Conservation (phyloP, 92 coral and sea anemone genomes). For the Porites lobata region DNA sequence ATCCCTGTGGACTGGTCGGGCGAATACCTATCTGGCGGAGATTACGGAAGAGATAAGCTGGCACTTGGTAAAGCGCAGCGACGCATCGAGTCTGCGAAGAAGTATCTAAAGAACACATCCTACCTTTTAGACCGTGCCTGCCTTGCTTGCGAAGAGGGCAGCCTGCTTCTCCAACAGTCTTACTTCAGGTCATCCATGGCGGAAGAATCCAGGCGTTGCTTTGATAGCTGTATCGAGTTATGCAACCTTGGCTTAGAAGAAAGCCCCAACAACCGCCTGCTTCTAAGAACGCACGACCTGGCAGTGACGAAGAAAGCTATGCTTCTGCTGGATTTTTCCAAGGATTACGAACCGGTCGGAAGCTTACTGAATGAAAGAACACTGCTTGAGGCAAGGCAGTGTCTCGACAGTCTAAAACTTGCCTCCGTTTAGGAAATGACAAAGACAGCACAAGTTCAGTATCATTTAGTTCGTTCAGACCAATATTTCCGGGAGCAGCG, state of each 20-base stretch:
- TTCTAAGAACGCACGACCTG: conserved; percentile 48
- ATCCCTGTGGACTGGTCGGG: conserved; percentile 59
- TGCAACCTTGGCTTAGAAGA: conserved; percentile 28
- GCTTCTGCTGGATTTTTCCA: conserved; percentile 55
- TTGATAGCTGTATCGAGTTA: conserved; percentile 61
- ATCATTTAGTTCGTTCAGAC: conserved; percentile 61
- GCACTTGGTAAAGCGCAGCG: conserved; percentile 53
- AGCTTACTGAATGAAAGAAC: conserved; percentile 31
- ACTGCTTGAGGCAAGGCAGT: conserved; percentile 59
- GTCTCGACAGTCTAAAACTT: conserved; percentile 48
- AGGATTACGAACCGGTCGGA: neutral
- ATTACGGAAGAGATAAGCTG: conserved; percentile 55
- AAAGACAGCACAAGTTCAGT: conserved; percentile 41
- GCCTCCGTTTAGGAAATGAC: conserved; percentile 25
- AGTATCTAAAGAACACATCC: conserved; percentile 14
- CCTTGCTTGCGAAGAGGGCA: conserved; percentile 67
- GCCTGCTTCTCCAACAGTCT: conserved; percentile 44
- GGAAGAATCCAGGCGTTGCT: conserved; percentile 31
- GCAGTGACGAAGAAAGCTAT: conserved; percentile 61
- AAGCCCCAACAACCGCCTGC: conserved; percentile 19
- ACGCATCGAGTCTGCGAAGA: conserved; percentile 48
- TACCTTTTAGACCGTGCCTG: conserved; percentile 48
- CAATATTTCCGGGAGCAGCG: conserved; percentile 46
- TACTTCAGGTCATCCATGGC: neutral
- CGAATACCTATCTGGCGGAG: conserved; percentile 58